Evolutionary conservation across 2,113 vertebrate species (phyloP).

Genomic region (Polyodon spathula): DNA sequence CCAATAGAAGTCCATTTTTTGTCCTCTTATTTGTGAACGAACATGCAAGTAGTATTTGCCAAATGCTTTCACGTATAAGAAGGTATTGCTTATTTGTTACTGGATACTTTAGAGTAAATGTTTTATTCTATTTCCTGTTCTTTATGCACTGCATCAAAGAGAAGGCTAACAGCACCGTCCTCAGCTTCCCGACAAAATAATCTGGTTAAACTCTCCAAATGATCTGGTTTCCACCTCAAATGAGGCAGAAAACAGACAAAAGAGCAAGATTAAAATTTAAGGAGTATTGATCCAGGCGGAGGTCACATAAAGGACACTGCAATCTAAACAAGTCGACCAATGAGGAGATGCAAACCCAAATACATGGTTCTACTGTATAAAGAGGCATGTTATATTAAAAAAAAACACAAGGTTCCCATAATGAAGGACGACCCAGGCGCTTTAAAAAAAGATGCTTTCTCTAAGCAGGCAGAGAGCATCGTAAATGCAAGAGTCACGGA

Average conservation of each 20-base stretch:
- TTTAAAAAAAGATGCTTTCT: too few species aligned
- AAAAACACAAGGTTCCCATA: too few species aligned
- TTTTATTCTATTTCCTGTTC: background rate
- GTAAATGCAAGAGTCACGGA: background rate
- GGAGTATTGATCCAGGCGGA: constrained; percentile 26
- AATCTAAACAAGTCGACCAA: constrained; percentile 22
- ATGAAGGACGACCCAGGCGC: too few species aligned
- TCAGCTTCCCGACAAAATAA: background rate
- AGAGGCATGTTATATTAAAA: too few species aligned
- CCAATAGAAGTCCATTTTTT: too few species aligned
- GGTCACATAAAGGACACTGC: constrained; percentile 27
- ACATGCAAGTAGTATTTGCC: too few species aligned
- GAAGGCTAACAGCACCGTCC: background rate
- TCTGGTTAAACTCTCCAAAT: background rate
- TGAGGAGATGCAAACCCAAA: background rate
- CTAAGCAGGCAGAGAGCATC: background rate
- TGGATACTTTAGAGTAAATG: too few species aligned
- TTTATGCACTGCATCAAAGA: background rate
- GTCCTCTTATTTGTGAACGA: too few species aligned
- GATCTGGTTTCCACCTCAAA: constrained; percentile 14
- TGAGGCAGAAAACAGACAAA: constrained; percentile 20
- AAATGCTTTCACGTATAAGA: too few species aligned
- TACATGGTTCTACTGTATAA: too few species aligned
- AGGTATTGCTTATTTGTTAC: too few species aligned
- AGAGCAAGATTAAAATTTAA: constrained; percentile 31